Conservation (phyloP, 2,113 vertebrate species). For the Stegostoma tigrinum region DNA sequence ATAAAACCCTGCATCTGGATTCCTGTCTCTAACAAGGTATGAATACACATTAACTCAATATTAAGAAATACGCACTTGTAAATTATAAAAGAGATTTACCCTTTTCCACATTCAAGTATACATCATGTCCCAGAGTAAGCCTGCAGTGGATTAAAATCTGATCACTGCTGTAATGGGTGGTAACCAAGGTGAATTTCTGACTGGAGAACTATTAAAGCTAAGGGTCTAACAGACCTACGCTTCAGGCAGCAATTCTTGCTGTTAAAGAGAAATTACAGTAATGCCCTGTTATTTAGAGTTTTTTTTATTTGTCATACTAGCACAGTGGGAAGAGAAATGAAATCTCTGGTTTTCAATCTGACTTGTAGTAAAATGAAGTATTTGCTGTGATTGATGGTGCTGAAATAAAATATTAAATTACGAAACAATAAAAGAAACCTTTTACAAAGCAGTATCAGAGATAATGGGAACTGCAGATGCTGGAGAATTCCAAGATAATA, state of each 20-base stretch:
- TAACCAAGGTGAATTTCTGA: background rate
- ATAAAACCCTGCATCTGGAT: background rate
- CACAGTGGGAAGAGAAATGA: background rate
- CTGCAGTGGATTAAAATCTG: background rate
- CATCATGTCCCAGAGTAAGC: background rate
- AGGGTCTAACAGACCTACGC: background rate
- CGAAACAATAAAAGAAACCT: background rate
- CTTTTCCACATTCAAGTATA: background rate
- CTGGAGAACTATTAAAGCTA: no score
- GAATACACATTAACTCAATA: background rate
- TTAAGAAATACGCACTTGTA: background rate
- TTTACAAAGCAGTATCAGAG: no score
- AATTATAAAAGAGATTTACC: background rate
- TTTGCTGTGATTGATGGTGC: background rate
- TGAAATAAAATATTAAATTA: background rate
- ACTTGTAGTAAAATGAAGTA: background rate
- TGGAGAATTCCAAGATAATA: no score
- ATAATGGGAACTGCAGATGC: no score
- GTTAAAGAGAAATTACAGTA: background rate
- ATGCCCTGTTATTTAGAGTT: background rate
- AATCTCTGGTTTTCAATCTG: background rate
- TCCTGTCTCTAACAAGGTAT: background rate
- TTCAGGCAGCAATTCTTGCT: background rate
- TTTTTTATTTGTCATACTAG: background rate
- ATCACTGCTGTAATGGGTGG: background rate